A percentile compares a stretch with the other conserved stretches of the same genome.
Conservation (phyloP, 1,140 invertebrate genomes). For the Periplaneta americana region DNA sequence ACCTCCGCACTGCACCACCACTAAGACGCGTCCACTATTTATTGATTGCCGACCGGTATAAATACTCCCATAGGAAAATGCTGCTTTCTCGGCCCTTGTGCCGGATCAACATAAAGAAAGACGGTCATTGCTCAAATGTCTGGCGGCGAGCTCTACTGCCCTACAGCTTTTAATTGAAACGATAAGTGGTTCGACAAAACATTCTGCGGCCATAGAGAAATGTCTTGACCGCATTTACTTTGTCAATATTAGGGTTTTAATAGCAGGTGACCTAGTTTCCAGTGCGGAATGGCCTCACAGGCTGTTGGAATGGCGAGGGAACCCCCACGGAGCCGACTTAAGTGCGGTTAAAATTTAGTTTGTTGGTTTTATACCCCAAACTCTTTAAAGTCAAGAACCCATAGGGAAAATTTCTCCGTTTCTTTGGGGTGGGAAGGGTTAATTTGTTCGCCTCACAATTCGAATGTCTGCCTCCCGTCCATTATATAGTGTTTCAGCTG, state of each 20-base stretch:
- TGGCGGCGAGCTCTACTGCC: too few relatives aligned
- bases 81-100: neutral
- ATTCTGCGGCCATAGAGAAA: too few relatives aligned
- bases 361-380: neutral
- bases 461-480: too few relatives aligned
- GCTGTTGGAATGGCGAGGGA: neutral
- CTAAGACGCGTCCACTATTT: neutral
- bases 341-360: neutral
- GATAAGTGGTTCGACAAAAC: too few relatives aligned
- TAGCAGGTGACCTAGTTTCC: neutral
- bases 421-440: too few relatives aligned
- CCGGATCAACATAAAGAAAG: too few relatives aligned
- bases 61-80: neutral
- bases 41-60: neutral
- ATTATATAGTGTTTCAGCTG: too few relatives aligned
- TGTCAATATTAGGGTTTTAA: neutral
- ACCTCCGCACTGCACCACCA: neutral
- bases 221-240: neutral
- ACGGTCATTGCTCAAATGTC: too few relatives aligned
- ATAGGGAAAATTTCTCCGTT: too few relatives aligned
- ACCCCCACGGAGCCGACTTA: neutral
- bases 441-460: too few relatives aligned
- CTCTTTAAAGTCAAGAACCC: too few relatives aligned
- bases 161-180: too few relatives aligned
- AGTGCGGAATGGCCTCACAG: neutral